Percentiles rank a stretch among this genome's conserved stretches.
Conservation (phyloP, 2,113 vertebrate species). For the Paracanthobrama guichenoti region DNA sequence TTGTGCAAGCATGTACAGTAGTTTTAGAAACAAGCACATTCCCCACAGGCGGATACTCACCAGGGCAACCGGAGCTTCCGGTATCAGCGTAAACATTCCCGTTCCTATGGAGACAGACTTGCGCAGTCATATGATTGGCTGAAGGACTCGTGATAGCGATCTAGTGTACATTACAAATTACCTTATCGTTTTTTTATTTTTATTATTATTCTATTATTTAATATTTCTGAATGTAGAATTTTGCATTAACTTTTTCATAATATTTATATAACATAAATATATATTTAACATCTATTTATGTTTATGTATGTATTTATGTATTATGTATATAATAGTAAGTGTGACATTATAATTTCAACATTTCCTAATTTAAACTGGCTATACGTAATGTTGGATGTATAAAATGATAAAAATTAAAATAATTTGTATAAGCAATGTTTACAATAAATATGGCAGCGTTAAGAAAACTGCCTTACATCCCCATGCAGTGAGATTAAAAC, state of each 20-base stretch:
- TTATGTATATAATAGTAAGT: too few relatives aligned
- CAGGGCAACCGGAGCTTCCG: constrained; percentile 6
- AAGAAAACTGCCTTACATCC: too few relatives aligned
- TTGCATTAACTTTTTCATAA: background rate
- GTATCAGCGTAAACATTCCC: constrained; percentile 63
- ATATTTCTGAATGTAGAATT: background rate
- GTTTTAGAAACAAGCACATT: background rate
- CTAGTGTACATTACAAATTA: background rate
- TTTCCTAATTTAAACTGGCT: too few relatives aligned
- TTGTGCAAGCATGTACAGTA: background rate
- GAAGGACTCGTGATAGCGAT: background rate
- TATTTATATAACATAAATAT: too few relatives aligned
- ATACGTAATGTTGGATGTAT: too few relatives aligned
- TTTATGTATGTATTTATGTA: too few relatives aligned
- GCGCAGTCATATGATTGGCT: constrained; percentile 56
- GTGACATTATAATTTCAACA: too few relatives aligned
- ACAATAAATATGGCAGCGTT: too few relatives aligned
- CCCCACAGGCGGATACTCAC: background rate
- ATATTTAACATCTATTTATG: too few relatives aligned
- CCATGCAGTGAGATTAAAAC: too few relatives aligned
- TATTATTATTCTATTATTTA: background rate
- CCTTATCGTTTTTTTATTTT: background rate
- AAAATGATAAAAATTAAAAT: too few relatives aligned
- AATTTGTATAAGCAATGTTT: too few relatives aligned
- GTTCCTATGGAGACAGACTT: constrained; percentile 65